phyloP scores from a whole-genome alignment of 2,113 vertebrate species.

The Cebidichthys violaceus region DNA sequence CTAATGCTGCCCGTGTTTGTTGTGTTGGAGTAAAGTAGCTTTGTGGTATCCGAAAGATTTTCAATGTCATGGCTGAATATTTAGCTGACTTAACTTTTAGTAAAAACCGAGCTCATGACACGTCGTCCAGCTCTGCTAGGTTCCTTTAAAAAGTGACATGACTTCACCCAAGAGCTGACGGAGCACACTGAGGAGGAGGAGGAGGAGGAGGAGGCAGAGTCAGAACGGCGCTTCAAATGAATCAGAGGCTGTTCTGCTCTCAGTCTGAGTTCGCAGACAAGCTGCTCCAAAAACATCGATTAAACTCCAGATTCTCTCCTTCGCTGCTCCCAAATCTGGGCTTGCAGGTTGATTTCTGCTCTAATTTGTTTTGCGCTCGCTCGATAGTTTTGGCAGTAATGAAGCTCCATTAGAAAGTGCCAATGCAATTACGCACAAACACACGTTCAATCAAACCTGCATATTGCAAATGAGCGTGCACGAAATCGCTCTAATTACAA shows the following conservation, averaged over 20 bases:
- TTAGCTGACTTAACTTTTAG: not conserved
- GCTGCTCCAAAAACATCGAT: not conserved
- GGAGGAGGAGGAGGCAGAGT: not conserved
- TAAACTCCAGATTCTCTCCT: slow-evolving; percentile 5
- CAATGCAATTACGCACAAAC: slow-evolving; percentile 17
- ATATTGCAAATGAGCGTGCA: not conserved
- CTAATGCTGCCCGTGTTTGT: too few relatives aligned
- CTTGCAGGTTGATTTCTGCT: slow-evolving; percentile 17
- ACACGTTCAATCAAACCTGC: not conserved
- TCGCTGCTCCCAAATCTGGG: not conserved
- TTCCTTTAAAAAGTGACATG: too few relatives aligned
- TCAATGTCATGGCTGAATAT: too few relatives aligned
- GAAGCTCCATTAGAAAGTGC: slow-evolving; percentile 26
- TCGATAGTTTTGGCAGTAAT: slow-evolving; percentile 29
- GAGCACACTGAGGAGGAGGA: not conserved
- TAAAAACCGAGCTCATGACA: not conserved
- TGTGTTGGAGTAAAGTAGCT: too few relatives aligned
- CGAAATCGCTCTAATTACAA: slow-evolving; percentile 12
- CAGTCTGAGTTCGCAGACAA: not conserved
- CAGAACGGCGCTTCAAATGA: not conserved
- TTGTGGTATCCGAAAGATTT: too few relatives aligned
- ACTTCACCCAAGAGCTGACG: not conserved
- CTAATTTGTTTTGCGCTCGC: slow-evolving; percentile 28
- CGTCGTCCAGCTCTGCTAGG: too few relatives aligned
- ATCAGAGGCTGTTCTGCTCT: not conserved